These are phyloP conservation scores for Mesorhabditis sp. DNA, from an alignment of 2,888 invertebrate genomes.

Conservation along the genomic window DNA sequence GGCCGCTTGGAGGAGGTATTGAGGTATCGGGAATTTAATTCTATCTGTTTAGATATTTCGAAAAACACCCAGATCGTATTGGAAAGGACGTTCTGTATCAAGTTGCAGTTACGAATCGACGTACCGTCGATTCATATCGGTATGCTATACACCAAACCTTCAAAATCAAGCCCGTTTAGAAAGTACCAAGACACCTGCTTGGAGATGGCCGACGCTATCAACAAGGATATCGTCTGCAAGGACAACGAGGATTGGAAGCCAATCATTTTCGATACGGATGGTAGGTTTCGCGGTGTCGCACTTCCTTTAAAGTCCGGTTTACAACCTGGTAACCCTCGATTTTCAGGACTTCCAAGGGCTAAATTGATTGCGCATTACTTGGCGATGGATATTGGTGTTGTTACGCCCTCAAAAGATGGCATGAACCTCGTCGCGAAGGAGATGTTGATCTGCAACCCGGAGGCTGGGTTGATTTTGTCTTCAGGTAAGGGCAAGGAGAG, in stretches of 20 bases:
- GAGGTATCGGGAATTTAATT: not conserved
- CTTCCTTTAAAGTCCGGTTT: no score
- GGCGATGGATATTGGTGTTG: conserved; percentile 54
- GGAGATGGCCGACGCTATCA: conserved; percentile 37
- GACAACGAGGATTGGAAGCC: conserved; percentile 45
- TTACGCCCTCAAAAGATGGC: conserved; percentile 51
- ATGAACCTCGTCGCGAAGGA: conserved; percentile 53
- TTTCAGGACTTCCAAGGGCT: conserved; percentile 27
- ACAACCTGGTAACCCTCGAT: not conserved
- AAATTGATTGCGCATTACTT: conserved; percentile 46
- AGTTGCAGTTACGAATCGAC: conserved; percentile 46
- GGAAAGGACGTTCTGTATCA: conserved; percentile 43
- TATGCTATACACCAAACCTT: not conserved
- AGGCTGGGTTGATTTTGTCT: conserved; percentile 41
- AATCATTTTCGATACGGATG: conserved; percentile 45
- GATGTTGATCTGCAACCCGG: conserved; percentile 49
- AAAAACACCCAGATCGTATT: conserved; percentile 38
- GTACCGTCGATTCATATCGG: conserved; percentile 44
- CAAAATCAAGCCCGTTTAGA: conserved; percentile 21
- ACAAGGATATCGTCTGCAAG: conserved; percentile 24
- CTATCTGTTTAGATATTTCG: conserved; percentile 25
- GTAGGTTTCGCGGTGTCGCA: conserved; percentile 12
- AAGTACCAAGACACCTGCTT: conserved; percentile 42
- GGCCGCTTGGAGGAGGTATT: conserved; percentile 29
- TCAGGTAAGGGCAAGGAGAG: conserved; percentile 21